Evolutionary conservation across 2,888 invertebrate species (phyloP).

Genomic region (Aphrophora alni): DNA sequence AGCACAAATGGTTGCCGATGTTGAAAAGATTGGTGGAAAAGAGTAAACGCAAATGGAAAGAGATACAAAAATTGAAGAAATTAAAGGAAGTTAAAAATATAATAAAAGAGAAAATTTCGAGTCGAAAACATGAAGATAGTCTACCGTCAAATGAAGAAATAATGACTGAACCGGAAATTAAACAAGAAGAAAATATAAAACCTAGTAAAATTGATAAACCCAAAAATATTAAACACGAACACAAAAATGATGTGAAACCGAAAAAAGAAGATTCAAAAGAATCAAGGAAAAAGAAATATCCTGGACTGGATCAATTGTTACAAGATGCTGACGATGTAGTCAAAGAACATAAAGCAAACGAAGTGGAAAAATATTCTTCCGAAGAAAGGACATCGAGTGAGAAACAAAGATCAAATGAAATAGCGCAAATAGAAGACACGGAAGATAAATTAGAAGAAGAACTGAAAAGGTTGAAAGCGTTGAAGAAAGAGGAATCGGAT

Average conservation of each 20-base stretch:
- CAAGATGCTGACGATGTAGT: not conserved
- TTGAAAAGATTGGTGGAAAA: not conserved
- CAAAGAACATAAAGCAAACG: not conserved
- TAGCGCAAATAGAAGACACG: not conserved
- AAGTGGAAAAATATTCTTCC: not conserved
- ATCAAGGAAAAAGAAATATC: not conserved
- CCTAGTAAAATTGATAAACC: not conserved
- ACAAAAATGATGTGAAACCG: not conserved
- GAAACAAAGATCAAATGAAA: not conserved
- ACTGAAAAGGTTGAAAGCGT: not conserved
- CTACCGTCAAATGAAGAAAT: not conserved
- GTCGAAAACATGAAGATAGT: not conserved
- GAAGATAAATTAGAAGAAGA: not conserved
- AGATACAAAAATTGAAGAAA: constrained; percentile 25
- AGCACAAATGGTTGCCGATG: not conserved
- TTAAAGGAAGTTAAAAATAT: constrained; percentile 24
- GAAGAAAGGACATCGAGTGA: not conserved
- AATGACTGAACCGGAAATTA: not conserved
- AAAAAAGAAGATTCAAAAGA: not conserved
- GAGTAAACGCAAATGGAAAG: constrained; percentile 19
- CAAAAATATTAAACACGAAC: too few species aligned
- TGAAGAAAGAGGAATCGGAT: not conserved
- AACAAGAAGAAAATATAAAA: not conserved
- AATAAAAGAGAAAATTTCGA: constrained; percentile 10
- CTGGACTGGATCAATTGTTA: not conserved